Conservation (phyloP, 2,888 invertebrate genomes). For the Chrysolina oricalcia region DNA sequence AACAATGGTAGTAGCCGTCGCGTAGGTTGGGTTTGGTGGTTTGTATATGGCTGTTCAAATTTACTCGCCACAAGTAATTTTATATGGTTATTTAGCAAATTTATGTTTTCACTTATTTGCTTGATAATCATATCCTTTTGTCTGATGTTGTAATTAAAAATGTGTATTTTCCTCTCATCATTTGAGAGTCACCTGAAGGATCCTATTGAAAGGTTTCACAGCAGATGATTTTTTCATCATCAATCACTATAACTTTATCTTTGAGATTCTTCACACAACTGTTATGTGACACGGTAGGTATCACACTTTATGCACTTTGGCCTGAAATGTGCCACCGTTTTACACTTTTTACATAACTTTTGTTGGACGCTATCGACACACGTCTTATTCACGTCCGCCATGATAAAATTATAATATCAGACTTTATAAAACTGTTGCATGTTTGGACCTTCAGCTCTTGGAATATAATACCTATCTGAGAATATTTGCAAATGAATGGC, state of each 20-base stretch:
- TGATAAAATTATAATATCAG: too few relatives aligned
- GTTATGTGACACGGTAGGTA: slow-evolving; percentile 4
- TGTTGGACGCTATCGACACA: slow-evolving; percentile 5
- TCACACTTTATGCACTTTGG: slow-evolving; percentile 8
- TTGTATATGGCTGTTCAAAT: neutral
- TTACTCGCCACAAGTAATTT: neutral
- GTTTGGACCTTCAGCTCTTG: too few relatives aligned
- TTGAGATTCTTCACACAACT: slow-evolving; percentile 4
- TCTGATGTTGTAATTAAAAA: slow-evolving; percentile 3
- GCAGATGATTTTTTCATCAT: slow-evolving; percentile 8
- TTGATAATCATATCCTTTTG: slow-evolving; percentile 11
- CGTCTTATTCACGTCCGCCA: neutral
- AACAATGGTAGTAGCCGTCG: neutral
- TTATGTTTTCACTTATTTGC: slow-evolving; percentile 1
- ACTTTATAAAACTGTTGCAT: too few relatives aligned
- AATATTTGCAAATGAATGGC: too few relatives aligned
- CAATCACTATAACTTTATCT: slow-evolving; percentile 1
- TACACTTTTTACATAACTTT: slow-evolving; percentile 3
- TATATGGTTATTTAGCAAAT: slow-evolving; percentile 1
- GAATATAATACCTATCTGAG: too few relatives aligned
- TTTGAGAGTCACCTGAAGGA: neutral
- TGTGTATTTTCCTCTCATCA: slow-evolving; percentile 4
- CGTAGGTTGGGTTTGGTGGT: neutral
- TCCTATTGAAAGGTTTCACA: neutral
- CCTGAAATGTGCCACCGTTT: neutral